Evolutionary conservation across 2,888 invertebrate genomes (phyloP), one percentile per base, ranked within the genome.

Genomic region (Caradrina clavipalpis): DNA sequence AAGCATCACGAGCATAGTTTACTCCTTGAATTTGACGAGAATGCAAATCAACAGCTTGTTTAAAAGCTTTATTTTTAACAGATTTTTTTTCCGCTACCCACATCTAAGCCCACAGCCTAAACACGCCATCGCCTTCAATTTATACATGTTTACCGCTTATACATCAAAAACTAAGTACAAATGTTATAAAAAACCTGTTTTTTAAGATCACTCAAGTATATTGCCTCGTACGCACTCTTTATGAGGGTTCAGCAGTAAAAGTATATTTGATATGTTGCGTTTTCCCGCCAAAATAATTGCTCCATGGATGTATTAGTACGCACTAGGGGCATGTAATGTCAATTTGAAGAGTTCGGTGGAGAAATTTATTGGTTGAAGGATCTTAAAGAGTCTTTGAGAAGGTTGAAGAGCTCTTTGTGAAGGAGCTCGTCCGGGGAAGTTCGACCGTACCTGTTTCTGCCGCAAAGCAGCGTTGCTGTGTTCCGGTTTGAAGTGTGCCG

Each of bases 131-230:
- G 15, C 61, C 59, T 59, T 47, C 76, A 80, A 80, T 78, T 80
- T 78, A 51, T 51, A 64, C 61, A 75, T 76, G 77, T 80, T 80
- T 80, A 76, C 70, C 58, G 35, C 70, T 19, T 51, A 7, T 71
- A 63, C 70, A 70, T 79, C 73, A 80, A 76, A 72, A 76, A 82
- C 82, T 79, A 80, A 80, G 73, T 77, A 67, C 54, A 11, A 0
- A 55, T 51, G 71, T 62, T 60, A 60, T 78, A 78, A 78, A 26
- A 77, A 81, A 55, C 50, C 6, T 11, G 58, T 83, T 62, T 78
- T 81, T 81, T 74, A 81, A 70, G 73, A 83, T 70, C 82, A 82
- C 82, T 82, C 66, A 68, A 51, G 74, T 19, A 71, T 84, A 82
- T 82, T 84, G 67, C 70, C 35, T n/a, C 11, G 63, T 73, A 74